Percentiles rank a stretch among this genome's conserved stretches.
These are phyloP conservation scores for Phthorimaea operculella DNA, from an alignment of 1,140 invertebrate species.

Conservation along the genomic window DNA sequence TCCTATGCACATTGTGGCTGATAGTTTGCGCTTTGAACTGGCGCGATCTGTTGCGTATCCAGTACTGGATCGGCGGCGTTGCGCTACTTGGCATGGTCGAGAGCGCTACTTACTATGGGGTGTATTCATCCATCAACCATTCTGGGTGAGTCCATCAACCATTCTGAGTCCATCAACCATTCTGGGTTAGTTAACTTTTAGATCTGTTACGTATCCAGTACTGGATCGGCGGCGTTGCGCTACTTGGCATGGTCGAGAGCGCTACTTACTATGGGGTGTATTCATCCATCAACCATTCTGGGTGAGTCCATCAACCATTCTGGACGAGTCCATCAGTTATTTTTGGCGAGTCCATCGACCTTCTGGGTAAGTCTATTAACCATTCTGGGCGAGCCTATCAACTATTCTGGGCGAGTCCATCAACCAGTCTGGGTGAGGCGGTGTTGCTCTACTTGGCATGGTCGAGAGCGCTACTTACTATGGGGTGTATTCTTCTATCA, in stretches of 20 bases:
- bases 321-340: too few species aligned
- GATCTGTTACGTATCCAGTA: slow-evolving; percentile 94
- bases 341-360: too few species aligned
- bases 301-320: too few species aligned
- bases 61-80: slow-evolving; percentile 95
- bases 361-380: too few species aligned
- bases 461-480: slow-evolving; percentile 90
- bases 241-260: too few species aligned
- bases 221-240: slow-evolving; percentile 79
- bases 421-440: too few species aligned
- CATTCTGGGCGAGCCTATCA: too few species aligned
- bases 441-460: slow-evolving; percentile 88
- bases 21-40: slow-evolving; percentile 86
- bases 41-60: slow-evolving; percentile 91
- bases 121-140: slow-evolving; percentile 62
- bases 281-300: too few species aligned
- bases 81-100: slow-evolving; percentile 88
- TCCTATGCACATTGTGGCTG: slow-evolving; percentile 87
- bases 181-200: slow-evolving; percentile 31
- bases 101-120: slow-evolving; percentile 90
- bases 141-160: slow-evolving; percentile 31
- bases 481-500: slow-evolving; percentile 72
- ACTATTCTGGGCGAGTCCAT: too few species aligned
- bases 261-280: too few species aligned
- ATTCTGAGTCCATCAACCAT: slow-evolving; percentile 37